phyloP scores from a whole-genome alignment of 2,113 vertebrate genomes.

The Sprattus sprattus region DNA sequence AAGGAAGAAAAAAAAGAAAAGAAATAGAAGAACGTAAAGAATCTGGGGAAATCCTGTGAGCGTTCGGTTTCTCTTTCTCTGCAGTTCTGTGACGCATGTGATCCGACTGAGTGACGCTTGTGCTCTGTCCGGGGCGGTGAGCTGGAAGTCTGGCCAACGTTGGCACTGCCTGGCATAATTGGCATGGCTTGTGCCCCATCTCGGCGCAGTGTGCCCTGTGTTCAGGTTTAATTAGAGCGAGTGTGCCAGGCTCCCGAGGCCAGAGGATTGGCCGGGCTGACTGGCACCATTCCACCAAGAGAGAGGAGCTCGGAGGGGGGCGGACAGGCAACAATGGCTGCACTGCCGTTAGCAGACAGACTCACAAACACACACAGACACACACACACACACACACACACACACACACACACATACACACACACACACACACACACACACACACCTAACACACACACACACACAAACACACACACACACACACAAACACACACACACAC shows the following conservation, averaged over 20 bases:
- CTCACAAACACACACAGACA: background rate
- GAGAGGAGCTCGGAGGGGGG: too few relatives aligned
- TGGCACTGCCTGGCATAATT: constrained; percentile 43
- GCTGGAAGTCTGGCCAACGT: constrained; percentile 20
- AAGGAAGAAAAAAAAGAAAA: background rate
- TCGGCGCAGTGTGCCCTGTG: constrained; percentile 43
- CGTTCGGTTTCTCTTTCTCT: background rate
- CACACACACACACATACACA: constrained; percentile 39
- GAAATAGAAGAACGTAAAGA: background rate
- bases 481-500: background rate
- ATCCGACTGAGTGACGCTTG: background rate
- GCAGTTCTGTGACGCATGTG: background rate
- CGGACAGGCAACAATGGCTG: too few relatives aligned
- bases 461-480: background rate
- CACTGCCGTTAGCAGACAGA: background rate
- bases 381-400: background rate
- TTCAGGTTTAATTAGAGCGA: constrained; percentile 50
- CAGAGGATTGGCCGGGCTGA: background rate
- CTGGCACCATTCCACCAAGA: background rate
- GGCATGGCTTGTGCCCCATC: constrained; percentile 46
- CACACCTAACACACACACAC: constrained; percentile 14
- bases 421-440: constrained; percentile 19
- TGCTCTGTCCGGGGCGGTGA: background rate
- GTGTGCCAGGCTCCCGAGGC: constrained; percentile 38
- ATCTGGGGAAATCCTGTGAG: background rate